Evolutionary conservation across 2,113 vertebrate genomes (phyloP), one percentile per base, ranked within the genome.

Genomic region (Scortum barcoo): DNA sequence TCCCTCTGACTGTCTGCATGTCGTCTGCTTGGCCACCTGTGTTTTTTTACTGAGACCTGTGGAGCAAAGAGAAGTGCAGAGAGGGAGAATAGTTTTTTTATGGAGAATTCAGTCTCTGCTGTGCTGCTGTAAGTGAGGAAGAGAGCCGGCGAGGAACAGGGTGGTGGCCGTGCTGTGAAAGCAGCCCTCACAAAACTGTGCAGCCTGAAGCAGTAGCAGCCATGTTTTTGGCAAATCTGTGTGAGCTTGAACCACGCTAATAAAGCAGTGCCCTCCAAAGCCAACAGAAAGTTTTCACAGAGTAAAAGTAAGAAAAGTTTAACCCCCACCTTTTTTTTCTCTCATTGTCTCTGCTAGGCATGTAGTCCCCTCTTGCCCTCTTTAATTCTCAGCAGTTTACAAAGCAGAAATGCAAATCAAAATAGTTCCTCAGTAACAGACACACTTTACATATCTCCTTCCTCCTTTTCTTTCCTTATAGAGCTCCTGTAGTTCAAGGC

Each of bases 291-390:
- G 85, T 90, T 86, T 81, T 82, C 66, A 67, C n/a, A 87, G 60
- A 73, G 76, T 61, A 89, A 86, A 84, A 89, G 86, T 83, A 94
- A 93, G 91, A 89, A 89, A 89, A 88, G 88, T 92, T 89, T 68
- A 84, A 86, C 89, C 95, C 95, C 95, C 95, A 96, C 96, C 96
- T 97, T 96, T 93, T 93, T 93, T 92, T 91, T 84, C 86, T 83
- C 87, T 88, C 86, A 80, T 93, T 93, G 90, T 86, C 76, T 85
- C 77, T 91, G 81, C 79, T 72, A 88, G 78, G 91, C 90, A 87
- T 93, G 92, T 87, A 89, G 93, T 92, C 94, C 93, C 84, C 85
- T 89, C 86, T 60, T 62, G 54, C 76, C 68, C 77, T 88, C 85
- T 90, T 85, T 86, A 81, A 84, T 65, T 78, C 74, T 76, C 84